These are phyloP conservation scores for Caranx melampygus DNA, from an alignment of 2,113 vertebrate species.

Conservation along the genomic window DNA sequence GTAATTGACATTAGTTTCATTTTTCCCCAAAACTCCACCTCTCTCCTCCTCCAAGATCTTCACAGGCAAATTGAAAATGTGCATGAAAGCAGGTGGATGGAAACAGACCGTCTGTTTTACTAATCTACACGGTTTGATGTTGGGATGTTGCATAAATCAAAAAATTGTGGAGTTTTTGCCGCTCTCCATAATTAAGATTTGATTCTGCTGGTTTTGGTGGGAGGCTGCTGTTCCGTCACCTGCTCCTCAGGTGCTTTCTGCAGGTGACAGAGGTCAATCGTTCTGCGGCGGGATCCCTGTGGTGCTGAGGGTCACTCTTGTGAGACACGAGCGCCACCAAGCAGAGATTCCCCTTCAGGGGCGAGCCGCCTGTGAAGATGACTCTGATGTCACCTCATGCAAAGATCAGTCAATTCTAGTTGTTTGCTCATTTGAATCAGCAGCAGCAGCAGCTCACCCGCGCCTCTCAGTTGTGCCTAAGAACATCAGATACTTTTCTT, in stretches of 20 bases:
- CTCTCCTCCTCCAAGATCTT: not conserved
- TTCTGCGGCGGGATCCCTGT: constrained; percentile 41
- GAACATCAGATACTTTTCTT: constrained; percentile 18
- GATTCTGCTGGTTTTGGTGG: constrained; percentile 28
- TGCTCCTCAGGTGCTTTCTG: constrained; percentile 42
- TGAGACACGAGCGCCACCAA: constrained; percentile 40
- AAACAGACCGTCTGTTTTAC: not conserved
- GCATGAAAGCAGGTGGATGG: not conserved
- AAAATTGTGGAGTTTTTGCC: not conserved
- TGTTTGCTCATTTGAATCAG: constrained; percentile 3
- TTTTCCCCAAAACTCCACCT: not conserved
- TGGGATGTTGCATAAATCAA: not conserved
- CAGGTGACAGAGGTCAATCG: constrained; percentile 46
- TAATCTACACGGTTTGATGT: constrained; percentile 13
- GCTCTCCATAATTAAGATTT: constrained; percentile 46
- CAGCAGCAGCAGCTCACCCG: no score
- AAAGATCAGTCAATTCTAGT: not conserved
- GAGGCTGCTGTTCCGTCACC: constrained; percentile 44
- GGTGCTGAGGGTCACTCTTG: constrained; percentile 15
- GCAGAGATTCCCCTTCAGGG: no score
- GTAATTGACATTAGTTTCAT: not conserved
- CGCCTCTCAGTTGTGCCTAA: constrained; percentile 6
- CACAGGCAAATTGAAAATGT: not conserved
- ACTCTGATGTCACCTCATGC: not conserved
- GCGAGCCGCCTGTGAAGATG: constrained; percentile 38